phyloP scores from a whole-genome alignment of 1,140 invertebrate genomes.

The Copidosoma floridanum region DNA sequence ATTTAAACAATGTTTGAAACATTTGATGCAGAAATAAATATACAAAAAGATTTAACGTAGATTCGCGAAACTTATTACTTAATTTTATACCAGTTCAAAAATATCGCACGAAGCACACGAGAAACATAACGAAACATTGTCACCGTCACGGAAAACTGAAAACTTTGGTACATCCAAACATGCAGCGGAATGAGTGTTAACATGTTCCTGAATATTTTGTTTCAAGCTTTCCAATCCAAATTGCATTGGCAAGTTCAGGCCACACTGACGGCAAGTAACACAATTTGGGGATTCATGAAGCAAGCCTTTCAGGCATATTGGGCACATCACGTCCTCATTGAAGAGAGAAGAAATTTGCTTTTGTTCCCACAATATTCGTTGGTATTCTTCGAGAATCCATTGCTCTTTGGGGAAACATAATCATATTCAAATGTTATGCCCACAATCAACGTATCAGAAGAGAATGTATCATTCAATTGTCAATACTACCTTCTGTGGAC shows the following conservation, averaged over 20 bases:
- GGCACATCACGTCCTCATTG: conserved; percentile 39
- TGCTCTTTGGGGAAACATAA: too few species aligned
- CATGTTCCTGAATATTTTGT: conserved; percentile 29
- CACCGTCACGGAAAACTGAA: conserved; percentile 33
- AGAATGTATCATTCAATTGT: too few species aligned
- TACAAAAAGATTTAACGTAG: too few species aligned
- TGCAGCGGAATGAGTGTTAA: conserved; percentile 34
- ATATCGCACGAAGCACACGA: conserved; percentile 42
- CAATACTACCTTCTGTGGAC: conserved; percentile 17
- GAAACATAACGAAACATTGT: conserved; percentile 37
- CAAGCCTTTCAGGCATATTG: conserved; percentile 40
- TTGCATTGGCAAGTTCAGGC: conserved; percentile 35
- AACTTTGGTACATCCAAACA: conserved; percentile 39
- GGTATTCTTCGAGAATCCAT: conserved; percentile 51
- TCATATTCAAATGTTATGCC: too few species aligned
- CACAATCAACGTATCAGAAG: neutral
- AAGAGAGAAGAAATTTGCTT: conserved; percentile 32
- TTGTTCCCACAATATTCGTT: conserved; percentile 42
- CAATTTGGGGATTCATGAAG: conserved; percentile 30
- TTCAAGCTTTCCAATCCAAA: conserved; percentile 32
- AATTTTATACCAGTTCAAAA: conserved; percentile 30
- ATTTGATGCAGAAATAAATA: too few species aligned
- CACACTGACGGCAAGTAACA: conserved; percentile 40
- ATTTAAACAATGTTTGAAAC: too few species aligned
- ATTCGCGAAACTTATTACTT: too few species aligned